phyloP scores from a whole-genome alignment of 2,113 vertebrate species.

The Phainopepla nitens region DNA sequence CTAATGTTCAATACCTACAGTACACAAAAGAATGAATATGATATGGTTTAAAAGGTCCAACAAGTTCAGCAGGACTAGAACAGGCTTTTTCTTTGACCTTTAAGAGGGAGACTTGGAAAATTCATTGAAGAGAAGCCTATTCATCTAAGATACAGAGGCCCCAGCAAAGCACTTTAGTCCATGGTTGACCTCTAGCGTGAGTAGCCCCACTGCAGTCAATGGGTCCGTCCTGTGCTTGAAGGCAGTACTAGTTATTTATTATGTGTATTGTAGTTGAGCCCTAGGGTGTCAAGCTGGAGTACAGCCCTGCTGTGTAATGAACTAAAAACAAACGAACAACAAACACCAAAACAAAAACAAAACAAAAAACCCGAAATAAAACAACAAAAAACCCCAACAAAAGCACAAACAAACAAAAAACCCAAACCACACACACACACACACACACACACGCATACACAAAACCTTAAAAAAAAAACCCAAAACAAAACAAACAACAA shows the following conservation, averaged over 20 bases:
- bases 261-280: not conserved
- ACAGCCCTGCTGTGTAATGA: not conserved
- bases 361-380: not conserved
- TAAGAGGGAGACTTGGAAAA: conserved; percentile 31
- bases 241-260: not conserved
- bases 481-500: not conserved
- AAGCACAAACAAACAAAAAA: not conserved
- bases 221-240: not conserved
- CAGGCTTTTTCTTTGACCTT: conserved; percentile 57
- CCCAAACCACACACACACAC: not conserved
- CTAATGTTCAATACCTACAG: not conserved
- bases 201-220: not conserved
- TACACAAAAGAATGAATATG: conserved; percentile 21
- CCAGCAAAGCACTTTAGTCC: not conserved
- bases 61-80: conserved; percentile 18
- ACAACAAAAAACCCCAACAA: not conserved
- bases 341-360: not conserved
- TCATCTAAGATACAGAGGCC: not conserved
- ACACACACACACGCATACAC: not conserved
- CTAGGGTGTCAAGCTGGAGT: not conserved
- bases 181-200: not conserved
- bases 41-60: conserved; percentile 34
- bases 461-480: not conserved
- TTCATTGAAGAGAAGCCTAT: conserved; percentile 43
- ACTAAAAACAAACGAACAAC: not conserved